Evolutionary conservation across 2,113 vertebrate genomes (phyloP), one percentile per base, ranked within the genome.

Genomic region (Cryptomyrus ogoouensis): DNA sequence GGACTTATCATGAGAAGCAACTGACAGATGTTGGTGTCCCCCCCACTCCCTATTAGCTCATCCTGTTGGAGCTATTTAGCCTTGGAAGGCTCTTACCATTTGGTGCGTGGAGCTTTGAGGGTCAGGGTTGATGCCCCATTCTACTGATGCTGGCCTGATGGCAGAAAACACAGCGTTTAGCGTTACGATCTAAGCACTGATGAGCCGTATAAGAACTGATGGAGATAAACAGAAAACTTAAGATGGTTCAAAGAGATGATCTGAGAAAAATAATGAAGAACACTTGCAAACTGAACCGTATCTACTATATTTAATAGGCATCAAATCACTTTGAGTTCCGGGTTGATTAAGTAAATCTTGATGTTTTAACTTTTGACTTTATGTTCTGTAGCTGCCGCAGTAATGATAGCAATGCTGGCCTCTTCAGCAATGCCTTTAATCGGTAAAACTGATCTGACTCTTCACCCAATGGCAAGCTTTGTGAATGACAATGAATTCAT

Each of bases 1-100:
- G 39, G 62, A 88, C 89, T 90, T 92, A 91, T 88, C 89, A 56
- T 91, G n/a, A 89, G 50, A 58, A 91, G 90, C 94, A 90, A 62
- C 93, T 93, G 83, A 13, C 49, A 62, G 70, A 58, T 47, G 27
- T 88, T 91, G 27, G 27, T 53, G 27, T 21, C 83, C n/a, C 46
- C 46, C 5, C 47, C 83, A 86, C 46, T 85, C 21, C 83, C 24
- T 42, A 19, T 42, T 42, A 39, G 70, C 70, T 77, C 31, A 13
- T 77, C 13, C 70, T 39, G 3, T 42, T 80, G 15, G 15, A 77
- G 70, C 74, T 39, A 6, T 80, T 80, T 19, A 80, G 31, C 31
- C 7, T 42, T 5, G 31, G 5, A 80, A 42, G 35, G 17, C 74
- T 42, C 15, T 80, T 77, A 77, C 70, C 70, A 17, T 77, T 80